phyloP scores from a whole-genome alignment of 2,113 vertebrate species.

The Delphinapterus leucas region DNA sequence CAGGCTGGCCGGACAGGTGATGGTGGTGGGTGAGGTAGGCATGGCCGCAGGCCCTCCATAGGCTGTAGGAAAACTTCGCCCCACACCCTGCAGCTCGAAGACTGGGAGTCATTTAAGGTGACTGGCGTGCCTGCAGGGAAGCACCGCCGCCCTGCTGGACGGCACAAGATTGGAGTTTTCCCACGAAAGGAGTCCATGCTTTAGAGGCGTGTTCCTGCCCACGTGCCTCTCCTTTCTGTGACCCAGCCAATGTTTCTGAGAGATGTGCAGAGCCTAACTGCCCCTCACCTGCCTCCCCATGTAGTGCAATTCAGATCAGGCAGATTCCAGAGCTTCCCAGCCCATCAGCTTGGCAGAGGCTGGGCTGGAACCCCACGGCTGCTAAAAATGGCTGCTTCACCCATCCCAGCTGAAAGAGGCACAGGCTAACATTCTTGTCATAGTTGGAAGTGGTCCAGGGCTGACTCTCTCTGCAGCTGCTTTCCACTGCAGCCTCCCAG shows the following conservation, averaged over 20 bases:
- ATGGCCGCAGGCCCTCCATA: background rate
- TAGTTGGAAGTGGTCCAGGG: background rate
- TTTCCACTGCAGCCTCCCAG: background rate
- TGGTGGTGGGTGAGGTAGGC: accelerated
- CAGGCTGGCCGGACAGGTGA: accelerated
- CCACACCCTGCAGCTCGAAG: accelerated
- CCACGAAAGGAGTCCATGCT: background rate
- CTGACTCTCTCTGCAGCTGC: background rate
- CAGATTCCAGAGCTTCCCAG: background rate
- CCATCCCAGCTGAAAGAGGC: background rate
- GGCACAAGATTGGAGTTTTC: accelerated
- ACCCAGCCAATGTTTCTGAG: background rate
- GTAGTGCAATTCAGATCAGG: background rate
- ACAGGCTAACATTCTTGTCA: conserved; percentile 38
- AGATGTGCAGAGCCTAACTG: background rate
- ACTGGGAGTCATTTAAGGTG: background rate
- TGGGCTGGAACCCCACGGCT: background rate
- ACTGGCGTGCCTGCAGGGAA: background rate
- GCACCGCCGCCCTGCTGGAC: too few relatives aligned
- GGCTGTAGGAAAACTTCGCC: accelerated
- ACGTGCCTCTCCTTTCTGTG: background rate
- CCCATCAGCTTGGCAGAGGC: background rate
- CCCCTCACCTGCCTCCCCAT: background rate
- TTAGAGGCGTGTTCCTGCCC: accelerated
- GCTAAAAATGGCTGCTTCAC: conserved; percentile 6